Base-by-base conservation (phyloP, 2,888 invertebrate species). In the Adela reaumurella region DNA sequence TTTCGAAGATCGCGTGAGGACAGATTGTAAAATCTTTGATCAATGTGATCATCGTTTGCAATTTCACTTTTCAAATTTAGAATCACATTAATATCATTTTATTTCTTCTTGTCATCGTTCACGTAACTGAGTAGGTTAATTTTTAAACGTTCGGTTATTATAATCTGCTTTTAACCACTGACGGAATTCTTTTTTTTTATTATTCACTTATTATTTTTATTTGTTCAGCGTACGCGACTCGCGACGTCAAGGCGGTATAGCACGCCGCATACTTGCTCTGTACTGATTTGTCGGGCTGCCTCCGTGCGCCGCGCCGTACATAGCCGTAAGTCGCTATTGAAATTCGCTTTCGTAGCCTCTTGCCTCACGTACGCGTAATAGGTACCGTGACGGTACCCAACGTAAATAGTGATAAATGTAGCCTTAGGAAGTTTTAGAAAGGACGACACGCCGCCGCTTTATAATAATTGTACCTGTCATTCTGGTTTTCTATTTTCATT, bases 261-360 rank as follows among this genome's bases (percentile, higher is more conserved):
- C 74, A 68, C 67, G 16, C n/a, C 48, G 24, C 14, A 62, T 14
- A 66, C 68, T 66, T 69, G 64, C 58, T 74, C 74, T 74, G 77
- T 71, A 61, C 60, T 61, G 24, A 63, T 62, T 63, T 24, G n/a
- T 28, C 41, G 35, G 19, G 58, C 59, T 62, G 35, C 11, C 35
- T 48, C 58, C 64, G 64, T 64, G 67, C 68, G 65, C 68, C 68
- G 63, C 35, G 43, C 58, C 64, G 64, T 64, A 67, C 68, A 66
- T 68, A 68, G 63, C 67, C 67, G n/a, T n/a, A n/a, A n/a, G n/a
- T n/a, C n/a, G 67, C 61, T 62, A 64, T 64, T 62, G 68, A 73
- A 71, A 76, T 73, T 77, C 70, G 70, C 72, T 72, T 70, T 71
- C 68, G 66, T 66, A 65, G 63, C 63, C 63, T 62, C 63, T 35